Evolutionary conservation across 2,797 vertebrate species (phyloP), one percentile per base, ranked within the genome.

Genomic region (Gorsachius magnificus): DNA sequence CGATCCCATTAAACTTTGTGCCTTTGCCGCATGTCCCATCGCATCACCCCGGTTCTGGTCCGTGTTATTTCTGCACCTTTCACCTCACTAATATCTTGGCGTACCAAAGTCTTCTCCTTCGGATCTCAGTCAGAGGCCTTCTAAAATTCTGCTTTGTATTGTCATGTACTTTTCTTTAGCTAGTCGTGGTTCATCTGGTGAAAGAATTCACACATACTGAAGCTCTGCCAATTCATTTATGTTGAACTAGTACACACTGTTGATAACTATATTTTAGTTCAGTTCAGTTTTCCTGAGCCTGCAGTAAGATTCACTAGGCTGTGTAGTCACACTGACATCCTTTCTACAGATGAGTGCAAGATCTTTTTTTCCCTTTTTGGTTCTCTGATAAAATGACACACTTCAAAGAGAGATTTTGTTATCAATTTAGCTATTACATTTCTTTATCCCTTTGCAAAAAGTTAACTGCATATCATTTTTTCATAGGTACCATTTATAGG

Each of bases 31-130:
- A 6, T 0, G 0, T 26, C 9, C 22, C 25, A 15, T 26, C 43
- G 8, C 35, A 54, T n/a, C 1, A 0, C 20, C 43, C 33, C 9
- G 3, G 16, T 68, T 93, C 70, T 50, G 29, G 11, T 33, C 38
- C 0, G 0, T 31, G 4, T 10, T 54, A 13, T 9, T 53, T 46
- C n/a, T 6, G 5, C 20, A 63, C 9, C 10, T 82, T 75, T 56
- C 31, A 79, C 13, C 31, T 63, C 2, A 0, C 48, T 56, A 17
- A 6, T 84, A 50, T 33, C 21, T 66, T 76, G 29, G 8, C 57
- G 20, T 60, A n/a, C 24, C 29, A 11, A 75, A 63, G 26, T 29
- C 50, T 69, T 91, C 29, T 72, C 35, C 29, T 57, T 36, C 33
- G 19, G 14, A 31, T 64, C n/a, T 68, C 45, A 24, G 25, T 24